These are phyloP conservation scores for Microctenopoma steveboyesi DNA, from an alignment of 2,797 vertebrate species.

Conservation along the genomic window DNA sequence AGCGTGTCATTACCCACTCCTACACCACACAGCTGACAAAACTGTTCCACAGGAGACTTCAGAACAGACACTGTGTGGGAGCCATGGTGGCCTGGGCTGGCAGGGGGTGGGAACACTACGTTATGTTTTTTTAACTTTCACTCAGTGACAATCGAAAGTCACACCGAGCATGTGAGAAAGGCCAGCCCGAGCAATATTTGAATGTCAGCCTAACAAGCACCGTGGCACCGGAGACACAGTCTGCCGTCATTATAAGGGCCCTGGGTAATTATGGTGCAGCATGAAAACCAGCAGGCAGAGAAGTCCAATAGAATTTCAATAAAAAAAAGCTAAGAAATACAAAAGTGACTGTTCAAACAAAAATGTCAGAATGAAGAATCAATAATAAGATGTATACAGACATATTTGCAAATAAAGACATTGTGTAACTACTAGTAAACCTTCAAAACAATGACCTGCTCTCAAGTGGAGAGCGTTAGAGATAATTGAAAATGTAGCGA, in stretches of 20 bases:
- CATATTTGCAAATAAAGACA: constrained; percentile 10
- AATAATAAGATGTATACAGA: constrained; percentile 31
- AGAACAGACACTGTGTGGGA: constrained; percentile 58
- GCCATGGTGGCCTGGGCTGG: constrained; percentile 37
- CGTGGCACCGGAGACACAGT: constrained; percentile 26
- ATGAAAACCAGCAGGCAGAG: constrained; percentile 48
- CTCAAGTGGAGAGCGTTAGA: background rate
- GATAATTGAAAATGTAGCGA: background rate
- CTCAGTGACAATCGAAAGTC: constrained; percentile 12
- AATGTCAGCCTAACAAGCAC: constrained; percentile 59
- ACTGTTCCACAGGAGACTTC: constrained; percentile 61
- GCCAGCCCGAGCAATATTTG: constrained; percentile 34
- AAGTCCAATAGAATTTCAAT: constrained; percentile 47
- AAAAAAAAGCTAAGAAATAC: constrained; percentile 35
- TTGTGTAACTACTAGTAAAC: background rate
- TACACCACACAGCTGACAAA: constrained; percentile 69
- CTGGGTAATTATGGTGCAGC: constrained; percentile 55
- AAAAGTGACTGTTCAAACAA: constrained; percentile 23
- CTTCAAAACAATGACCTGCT: constrained; percentile 1
- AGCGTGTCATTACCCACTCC: constrained; percentile 72
- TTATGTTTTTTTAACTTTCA: constrained; percentile 31
- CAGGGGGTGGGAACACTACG: constrained; percentile 12
- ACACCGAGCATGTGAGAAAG: constrained; percentile 3
- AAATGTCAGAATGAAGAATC: constrained; percentile 31
- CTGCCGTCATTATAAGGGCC: constrained; percentile 44